Evolutionary conservation across 2,888 invertebrate genomes (phyloP).

Genomic region (Gryllus longicercus): DNA sequence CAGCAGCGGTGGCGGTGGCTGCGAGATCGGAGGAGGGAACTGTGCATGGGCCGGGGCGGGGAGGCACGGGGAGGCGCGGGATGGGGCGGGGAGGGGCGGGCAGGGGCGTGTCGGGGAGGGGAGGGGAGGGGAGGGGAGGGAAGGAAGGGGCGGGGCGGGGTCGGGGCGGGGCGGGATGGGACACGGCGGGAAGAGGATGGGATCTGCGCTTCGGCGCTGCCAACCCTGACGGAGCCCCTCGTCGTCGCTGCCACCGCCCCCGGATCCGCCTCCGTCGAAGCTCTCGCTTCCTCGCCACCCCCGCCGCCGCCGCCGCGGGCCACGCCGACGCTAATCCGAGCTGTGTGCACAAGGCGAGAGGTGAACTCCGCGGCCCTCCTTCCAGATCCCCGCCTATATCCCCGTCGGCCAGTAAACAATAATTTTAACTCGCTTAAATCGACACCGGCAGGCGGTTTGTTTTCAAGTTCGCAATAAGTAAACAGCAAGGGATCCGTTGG

Average conservation of each 20-base stretch:
- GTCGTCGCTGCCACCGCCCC: too few relatives aligned
- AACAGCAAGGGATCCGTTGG: background rate
- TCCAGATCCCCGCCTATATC: background rate
- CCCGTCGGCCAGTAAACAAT: conserved; percentile 11
- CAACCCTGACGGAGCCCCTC: too few relatives aligned
- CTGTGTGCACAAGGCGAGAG: background rate
- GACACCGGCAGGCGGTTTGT: background rate
- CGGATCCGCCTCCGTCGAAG: background rate
- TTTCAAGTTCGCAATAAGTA: conserved; percentile 8
- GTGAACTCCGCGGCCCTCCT: background rate
- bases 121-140: too few relatives aligned
- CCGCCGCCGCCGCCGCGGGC: background rate
- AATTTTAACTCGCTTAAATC: conserved; percentile 17
- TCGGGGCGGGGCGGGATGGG: background rate
- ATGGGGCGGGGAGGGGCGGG: background rate
- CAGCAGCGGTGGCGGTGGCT: background rate
- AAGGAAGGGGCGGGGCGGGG: too few relatives aligned
- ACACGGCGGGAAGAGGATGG: background rate
- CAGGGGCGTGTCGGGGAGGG: background rate
- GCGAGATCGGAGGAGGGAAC: background rate
- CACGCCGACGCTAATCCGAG: background rate
- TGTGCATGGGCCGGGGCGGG: too few relatives aligned
- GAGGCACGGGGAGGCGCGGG: too few relatives aligned
- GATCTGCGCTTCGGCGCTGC: too few relatives aligned
- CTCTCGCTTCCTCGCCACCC: background rate